A percentile compares a stretch with the other conserved stretches of the same genome.
These are phyloP conservation scores for Lepidurus packardi DNA, from an alignment of 1,140 invertebrate species.

Conservation along the genomic window DNA sequence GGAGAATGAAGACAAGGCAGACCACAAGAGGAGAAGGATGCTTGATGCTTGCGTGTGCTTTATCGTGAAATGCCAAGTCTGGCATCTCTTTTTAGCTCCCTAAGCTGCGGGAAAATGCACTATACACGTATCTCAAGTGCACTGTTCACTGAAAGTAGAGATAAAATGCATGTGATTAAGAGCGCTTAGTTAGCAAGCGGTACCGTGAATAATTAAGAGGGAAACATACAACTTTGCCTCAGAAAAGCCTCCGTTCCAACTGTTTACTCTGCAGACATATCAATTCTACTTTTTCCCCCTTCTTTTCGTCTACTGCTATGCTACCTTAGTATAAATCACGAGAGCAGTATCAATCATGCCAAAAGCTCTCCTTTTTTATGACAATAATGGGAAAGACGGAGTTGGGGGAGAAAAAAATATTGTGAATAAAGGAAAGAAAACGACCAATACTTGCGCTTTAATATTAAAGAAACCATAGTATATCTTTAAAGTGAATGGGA, in stretches of 20 bases:
- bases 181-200: conserved; percentile 18
- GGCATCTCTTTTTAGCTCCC: background rate
- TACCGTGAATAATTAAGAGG: background rate
- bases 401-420: background rate
- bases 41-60: background rate
- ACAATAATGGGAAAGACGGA: background rate
- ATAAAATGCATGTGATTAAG: background rate
- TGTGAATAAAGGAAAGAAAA: background rate
- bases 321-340: background rate
- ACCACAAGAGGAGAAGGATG: background rate
- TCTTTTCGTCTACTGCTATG: background rate
- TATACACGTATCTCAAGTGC: background rate
- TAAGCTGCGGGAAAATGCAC: background rate
- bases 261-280: background rate
- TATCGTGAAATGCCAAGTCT: conserved; percentile 21
- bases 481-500: too few species aligned
- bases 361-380: background rate
- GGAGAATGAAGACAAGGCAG: background rate
- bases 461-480: too few species aligned
- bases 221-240: too few species aligned
- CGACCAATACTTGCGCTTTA: too few species aligned
- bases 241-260: too few species aligned
- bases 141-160: background rate
- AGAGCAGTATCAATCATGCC: background rate
- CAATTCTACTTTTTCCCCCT: background rate